Percentiles rank a stretch among this genome's conserved stretches.
phyloP scores from a whole-genome alignment of 2,888 invertebrate genomes.

The Ischnura elegans region DNA sequence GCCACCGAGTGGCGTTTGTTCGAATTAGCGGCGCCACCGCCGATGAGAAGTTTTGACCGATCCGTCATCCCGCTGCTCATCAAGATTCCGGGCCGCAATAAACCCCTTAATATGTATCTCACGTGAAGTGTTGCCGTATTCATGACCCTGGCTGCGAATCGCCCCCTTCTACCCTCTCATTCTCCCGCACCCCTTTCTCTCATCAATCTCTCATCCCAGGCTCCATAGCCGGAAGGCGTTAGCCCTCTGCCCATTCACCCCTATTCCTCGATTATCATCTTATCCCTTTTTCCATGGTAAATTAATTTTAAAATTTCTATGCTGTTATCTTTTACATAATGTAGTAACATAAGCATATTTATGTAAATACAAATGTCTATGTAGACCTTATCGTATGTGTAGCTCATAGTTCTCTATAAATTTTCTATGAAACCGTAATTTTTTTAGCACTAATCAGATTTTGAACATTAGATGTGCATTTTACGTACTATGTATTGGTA shows the following conservation, averaged over 20 bases:
- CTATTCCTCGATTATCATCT: neutral
- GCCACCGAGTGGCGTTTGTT: neutral
- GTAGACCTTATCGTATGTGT: too few species aligned
- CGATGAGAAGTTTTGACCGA: constrained; percentile 23
- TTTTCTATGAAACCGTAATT: too few species aligned
- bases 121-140: constrained; percentile 33
- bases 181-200: neutral
- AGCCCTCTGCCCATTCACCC: neutral
- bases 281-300: neutral
- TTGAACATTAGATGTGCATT: too few species aligned
- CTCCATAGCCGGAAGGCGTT: neutral
- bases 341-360: too few species aligned
- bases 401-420: too few species aligned
- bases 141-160: neutral
- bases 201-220: neutral
- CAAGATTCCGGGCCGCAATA: neutral
- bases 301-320: too few species aligned
- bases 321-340: too few species aligned
- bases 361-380: too few species aligned
- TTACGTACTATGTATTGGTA: too few species aligned
- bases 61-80: constrained; percentile 17
- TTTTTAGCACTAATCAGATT: too few species aligned
- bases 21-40: neutral
- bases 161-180: too few species aligned
- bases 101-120: constrained; percentile 40